These are phyloP conservation scores for Clarias batrachus DNA, from an alignment of 2,113 vertebrate genomes.

Conservation along the genomic window DNA sequence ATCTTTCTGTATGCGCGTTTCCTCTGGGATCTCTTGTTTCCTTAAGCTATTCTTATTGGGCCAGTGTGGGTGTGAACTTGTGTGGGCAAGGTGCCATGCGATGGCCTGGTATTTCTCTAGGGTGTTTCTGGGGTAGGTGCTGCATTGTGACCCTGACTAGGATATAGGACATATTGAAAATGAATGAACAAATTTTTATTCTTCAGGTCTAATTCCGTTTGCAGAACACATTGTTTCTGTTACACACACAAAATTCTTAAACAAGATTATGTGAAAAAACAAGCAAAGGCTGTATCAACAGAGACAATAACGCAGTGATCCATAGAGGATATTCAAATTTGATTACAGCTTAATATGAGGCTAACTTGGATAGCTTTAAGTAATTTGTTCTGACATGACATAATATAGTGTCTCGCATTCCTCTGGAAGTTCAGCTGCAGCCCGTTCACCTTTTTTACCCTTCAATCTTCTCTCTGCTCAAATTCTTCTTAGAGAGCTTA, in stretches of 20 bases:
- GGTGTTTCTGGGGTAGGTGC: background rate
- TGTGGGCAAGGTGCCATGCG: background rate
- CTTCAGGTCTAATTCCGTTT: background rate
- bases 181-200: background rate
- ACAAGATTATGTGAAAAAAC: background rate
- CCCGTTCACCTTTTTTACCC: background rate
- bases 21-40: background rate
- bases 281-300: background rate
- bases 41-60: background rate
- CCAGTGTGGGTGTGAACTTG: background rate
- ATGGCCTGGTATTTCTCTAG: background rate
- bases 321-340: background rate
- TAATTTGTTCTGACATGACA: background rate
- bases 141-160: background rate
- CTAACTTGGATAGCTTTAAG: background rate
- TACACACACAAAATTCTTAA: background rate
- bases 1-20: background rate
- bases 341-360: background rate
- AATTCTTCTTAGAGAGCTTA: background rate
- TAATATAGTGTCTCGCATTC: background rate
- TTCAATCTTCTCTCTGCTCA: background rate
- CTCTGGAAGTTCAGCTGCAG: background rate
- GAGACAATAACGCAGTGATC: background rate
- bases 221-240: background rate
- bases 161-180: background rate